Evolutionary conservation across 1,140 invertebrate species (phyloP), one percentile per base, ranked within the genome.

Genomic region (Drosophila orena): DNA sequence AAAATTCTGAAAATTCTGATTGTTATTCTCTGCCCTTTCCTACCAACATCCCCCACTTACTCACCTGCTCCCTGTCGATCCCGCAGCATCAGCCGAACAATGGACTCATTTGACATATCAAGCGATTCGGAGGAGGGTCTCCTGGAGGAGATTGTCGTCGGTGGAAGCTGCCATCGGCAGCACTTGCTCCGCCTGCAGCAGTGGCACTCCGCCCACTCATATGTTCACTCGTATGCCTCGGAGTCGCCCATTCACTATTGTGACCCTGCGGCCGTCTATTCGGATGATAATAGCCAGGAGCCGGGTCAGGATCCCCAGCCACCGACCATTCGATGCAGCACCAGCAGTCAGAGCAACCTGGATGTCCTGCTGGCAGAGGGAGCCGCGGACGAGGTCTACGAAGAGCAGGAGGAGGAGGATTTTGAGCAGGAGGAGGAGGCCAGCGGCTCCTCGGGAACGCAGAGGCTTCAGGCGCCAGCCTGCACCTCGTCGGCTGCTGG

Each of bases 51-150:
- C 37, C 15, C 15, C 12, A 14, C 15, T 27, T 30, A 15, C 47
- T 37, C 34, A 43, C 37, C 4, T 37, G 5, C 0, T 22, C 17
- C 17, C 11, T 4, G 11, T 44, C 7, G 22, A 49, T 12, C 24
- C 59, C 22, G 62, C 59, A 91, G 90, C 69, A 83, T 84, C 68
- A 91, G 90, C 71, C 88, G 91, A 71, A 92, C 91, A 86, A 92
- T 92, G 91, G 91, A 92, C 77, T 92, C 91, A 78, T 92, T 92
- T 80, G 91, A 92, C 65, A 92, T 92, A 88, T 92, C 91, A 74
- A 92, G 91, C 80, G 91, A 92, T 58, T 91, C 90, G 15, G 91
- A 92, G 77, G 91, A 92, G 77, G 91, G 81, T 6, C 70, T 91
- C 54, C 84, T 92, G 58, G 91, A 92, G 59, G 91, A 92, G 79